Base-by-base conservation (phyloP, 2,888 invertebrate genomes). In the Heliconius aoede region DNA sequence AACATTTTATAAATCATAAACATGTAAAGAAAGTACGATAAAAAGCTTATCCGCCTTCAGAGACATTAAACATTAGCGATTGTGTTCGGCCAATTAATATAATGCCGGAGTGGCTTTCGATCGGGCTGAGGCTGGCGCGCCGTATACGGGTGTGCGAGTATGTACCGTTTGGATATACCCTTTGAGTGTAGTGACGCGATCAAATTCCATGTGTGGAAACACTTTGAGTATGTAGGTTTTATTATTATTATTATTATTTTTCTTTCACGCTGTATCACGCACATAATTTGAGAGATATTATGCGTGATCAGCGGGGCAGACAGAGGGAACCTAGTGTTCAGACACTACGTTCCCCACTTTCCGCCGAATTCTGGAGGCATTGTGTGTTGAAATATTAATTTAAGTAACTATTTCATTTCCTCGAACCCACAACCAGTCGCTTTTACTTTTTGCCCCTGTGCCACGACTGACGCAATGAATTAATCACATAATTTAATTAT, bases 1-100 rank as follows among this genome's bases (percentile, higher is more conserved):
- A 55, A 24, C 55, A 55, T 9, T n/a, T 55, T n/a, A n/a, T 24
- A 55, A 55, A 24, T 55, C 8, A 5, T 32, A 32, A 24, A 60
- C 4, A 18, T 46, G 13, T 26, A 32, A 18, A 32, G 21, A 64
- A n/a, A 13, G 62, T 64, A 62, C 62, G 32, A n/a, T 21, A 62
- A n/a, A 64, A 64, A 32, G 32, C 13, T 11, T 30, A 62, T 62
- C 32, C 61, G 40, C 40, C 26, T 67, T 28, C 1, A 28, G n/a
- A 30, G 26, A 28, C 15, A 32, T 72, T 26, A 26, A 26, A 72
- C 72, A 60, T 72, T 72, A 40, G 36, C 78, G 81, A 78, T 80
- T 79, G 81, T 79, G 73, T 79, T 76, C 78, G 77, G 79, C 76
- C 80, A 80, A 78, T 79, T 77, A 80, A 77, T 77, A 32, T 79